Evolutionary conservation across 2,797 vertebrate genomes (phyloP).

Genomic region (Salmo trutta): DNA sequence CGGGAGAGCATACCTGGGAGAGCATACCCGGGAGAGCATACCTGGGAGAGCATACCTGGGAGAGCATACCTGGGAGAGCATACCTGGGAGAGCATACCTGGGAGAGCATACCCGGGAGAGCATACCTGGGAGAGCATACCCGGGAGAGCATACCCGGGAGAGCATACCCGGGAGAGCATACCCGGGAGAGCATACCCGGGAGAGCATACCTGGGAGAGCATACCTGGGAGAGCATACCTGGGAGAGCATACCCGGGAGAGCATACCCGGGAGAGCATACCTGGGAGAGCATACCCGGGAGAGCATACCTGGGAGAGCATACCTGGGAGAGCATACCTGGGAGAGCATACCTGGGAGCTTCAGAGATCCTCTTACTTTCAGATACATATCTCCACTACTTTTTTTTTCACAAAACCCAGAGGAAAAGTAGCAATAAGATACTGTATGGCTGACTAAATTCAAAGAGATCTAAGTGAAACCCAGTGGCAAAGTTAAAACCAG

Average conservation of each 20-base stretch:
- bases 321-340: too few relatives aligned
- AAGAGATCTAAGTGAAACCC: slow-evolving; percentile 8
- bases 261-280: neutral
- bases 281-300: too few relatives aligned
- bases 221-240: too few relatives aligned
- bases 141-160: neutral
- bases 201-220: too few relatives aligned
- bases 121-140: too few relatives aligned
- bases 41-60: too few relatives aligned
- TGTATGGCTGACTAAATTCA: neutral
- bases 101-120: neutral
- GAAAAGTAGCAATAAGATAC: neutral
- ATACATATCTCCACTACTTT: neutral
- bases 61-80: too few relatives aligned
- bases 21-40: too few relatives aligned
- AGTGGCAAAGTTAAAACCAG: slow-evolving; percentile 39
- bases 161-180: neutral
- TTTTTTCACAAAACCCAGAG: neutral
- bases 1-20: too few relatives aligned
- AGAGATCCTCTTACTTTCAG: neutral
- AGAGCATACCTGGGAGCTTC: neutral
- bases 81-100: too few relatives aligned
- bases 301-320: too few relatives aligned
- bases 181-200: neutral
- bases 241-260: neutral